Evolutionary conservation across 1,140 invertebrate genomes (phyloP).

Genomic region (Dendroctonus valens): DNA sequence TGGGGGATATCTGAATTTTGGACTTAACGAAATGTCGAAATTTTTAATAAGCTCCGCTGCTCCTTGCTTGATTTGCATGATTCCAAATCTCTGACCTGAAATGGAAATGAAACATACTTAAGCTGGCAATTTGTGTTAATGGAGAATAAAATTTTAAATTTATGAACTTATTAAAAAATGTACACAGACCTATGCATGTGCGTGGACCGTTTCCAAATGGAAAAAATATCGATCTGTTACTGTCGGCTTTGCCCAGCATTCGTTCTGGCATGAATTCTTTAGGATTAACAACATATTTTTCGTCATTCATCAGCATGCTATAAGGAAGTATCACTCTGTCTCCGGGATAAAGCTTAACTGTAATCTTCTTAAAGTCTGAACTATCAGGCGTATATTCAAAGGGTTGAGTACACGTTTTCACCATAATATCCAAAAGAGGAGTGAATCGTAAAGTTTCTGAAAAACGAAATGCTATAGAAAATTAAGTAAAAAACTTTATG

Average conservation of each 20-base stretch:
- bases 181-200: slow-evolving; percentile 18
- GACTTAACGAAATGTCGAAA: slow-evolving; percentile 16
- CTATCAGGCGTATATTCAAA: slow-evolving; percentile 13
- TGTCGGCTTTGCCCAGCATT: slow-evolving; percentile 48
- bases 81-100: slow-evolving; percentile 25
- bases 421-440: slow-evolving; percentile 6
- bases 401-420: slow-evolving; percentile 9
- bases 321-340: slow-evolving; percentile 45
- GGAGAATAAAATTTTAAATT: no score
- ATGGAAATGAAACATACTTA: neutral
- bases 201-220: slow-evolving; percentile 21
- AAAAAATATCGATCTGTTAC: slow-evolving; percentile 5
- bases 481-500: neutral
- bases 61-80: slow-evolving; percentile 28
- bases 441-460: slow-evolving; percentile 13
- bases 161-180: neutral
- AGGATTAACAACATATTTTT: slow-evolving; percentile 61
- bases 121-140: no score
- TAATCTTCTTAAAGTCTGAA: slow-evolving; percentile 48
- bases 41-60: slow-evolving; percentile 18
- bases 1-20: slow-evolving; percentile 10
- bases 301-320: slow-evolving; percentile 59
- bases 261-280: slow-evolving; percentile 57
- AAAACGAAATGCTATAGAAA: neutral
- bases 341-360: slow-evolving; percentile 43